These are phyloP conservation scores for Halichoeres trimaculatus DNA, from an alignment of 2,113 vertebrate species.

Conservation along the genomic window DNA sequence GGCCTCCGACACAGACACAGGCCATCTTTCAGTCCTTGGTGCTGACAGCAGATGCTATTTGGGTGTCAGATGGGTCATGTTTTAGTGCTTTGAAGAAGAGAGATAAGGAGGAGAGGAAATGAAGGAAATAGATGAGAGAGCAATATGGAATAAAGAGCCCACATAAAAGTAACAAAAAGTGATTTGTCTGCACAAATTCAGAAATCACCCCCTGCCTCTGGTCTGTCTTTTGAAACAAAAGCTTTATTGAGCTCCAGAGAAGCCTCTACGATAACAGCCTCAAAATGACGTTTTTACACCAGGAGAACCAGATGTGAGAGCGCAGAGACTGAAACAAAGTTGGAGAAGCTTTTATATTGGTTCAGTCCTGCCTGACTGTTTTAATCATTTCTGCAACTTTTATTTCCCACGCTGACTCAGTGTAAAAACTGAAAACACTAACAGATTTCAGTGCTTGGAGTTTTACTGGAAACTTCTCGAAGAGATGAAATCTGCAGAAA, in stretches of 20 bases:
- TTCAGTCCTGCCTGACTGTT: conserved; percentile 13
- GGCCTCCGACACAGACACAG: conserved; percentile 20
- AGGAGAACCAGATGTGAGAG: conserved; percentile 62
- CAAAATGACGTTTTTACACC: conserved; percentile 45
- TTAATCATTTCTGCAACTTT: conserved; percentile 21
- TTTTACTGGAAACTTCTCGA: not conserved
- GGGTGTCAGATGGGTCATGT: not conserved
- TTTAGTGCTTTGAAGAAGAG: not conserved
- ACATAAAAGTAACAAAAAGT: conserved; percentile 21
- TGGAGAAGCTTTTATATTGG: conserved; percentile 7
- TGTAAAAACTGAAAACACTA: conserved; percentile 11
- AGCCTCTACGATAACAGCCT: conserved; percentile 25
- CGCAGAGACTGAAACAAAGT: conserved; percentile 30
- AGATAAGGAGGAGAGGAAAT: not conserved
- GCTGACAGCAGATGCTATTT: conserved; percentile 13
- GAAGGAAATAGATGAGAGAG: conserved; percentile 7
- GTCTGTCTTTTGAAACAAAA: conserved; percentile 16
- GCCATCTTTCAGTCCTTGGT: not conserved
- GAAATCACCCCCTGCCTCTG: not conserved
- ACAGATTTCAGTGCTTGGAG: not conserved
- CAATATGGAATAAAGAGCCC: not conserved
- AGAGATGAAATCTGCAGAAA: not conserved
- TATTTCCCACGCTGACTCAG: conserved; percentile 41
- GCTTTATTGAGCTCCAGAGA: conserved; percentile 31
- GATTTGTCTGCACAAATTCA: conserved; percentile 19